Conservation (phyloP, 1,140 invertebrate species). For the Drosophila orena region DNA sequence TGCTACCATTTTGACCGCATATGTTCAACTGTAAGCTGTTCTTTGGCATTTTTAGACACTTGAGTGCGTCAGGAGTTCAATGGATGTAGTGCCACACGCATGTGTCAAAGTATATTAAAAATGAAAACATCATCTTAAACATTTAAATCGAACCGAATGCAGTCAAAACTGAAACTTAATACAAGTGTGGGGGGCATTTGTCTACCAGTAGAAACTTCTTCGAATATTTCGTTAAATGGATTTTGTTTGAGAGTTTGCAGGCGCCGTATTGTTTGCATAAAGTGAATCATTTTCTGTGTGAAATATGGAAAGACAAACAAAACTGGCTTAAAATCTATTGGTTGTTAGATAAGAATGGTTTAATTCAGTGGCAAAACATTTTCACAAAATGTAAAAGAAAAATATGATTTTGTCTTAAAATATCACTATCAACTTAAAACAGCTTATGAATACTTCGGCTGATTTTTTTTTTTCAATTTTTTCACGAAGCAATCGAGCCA, state of each 20-base stretch:
- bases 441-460: too few species aligned
- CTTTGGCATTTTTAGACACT: background rate
- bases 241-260: background rate
- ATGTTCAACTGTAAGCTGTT: constrained; percentile 1
- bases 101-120: constrained; percentile 9
- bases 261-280: background rate
- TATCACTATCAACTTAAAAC: too few species aligned
- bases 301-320: background rate
- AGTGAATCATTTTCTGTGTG: background rate
- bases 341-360: background rate
- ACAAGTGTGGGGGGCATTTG: too few species aligned
- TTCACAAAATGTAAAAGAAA: background rate
- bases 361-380: background rate
- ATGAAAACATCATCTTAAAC: background rate
- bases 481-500: background rate
- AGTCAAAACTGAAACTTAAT: background rate
- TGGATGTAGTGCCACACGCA: background rate
- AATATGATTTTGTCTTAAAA: background rate
- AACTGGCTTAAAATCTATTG: background rate
- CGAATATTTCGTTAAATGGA: background rate
- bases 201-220: background rate
- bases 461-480: too few species aligned
- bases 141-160: background rate
- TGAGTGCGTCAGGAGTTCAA: constrained; percentile 1
- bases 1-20: background rate